Evolutionary conservation across 2,797 vertebrate species (phyloP), one percentile per base, ranked within the genome.

Genomic region (Picus viridis): DNA sequence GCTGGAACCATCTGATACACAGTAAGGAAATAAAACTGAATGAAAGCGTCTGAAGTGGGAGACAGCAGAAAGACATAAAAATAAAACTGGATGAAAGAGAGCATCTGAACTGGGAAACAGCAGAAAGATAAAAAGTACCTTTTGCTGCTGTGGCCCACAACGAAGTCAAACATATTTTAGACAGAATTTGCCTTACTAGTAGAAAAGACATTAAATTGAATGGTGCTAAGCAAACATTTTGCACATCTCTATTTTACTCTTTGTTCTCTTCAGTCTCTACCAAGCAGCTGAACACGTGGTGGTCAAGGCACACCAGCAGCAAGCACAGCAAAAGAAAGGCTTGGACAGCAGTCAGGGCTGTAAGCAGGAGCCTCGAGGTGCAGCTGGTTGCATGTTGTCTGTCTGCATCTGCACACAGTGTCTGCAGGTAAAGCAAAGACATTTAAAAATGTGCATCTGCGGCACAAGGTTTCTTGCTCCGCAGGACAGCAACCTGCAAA

Each of bases 181-280:
- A 62, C 64, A 74, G 57, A 94, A 93, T 82, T 68, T 61, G 41
- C 41, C 41, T 43, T 43, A 43, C 41, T 43, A 82, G 34, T 41
- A 76, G 74, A 86, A 83, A 88, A 76, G 51, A 51, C 17, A n/a
- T 20, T 53, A 49, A 65, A 88, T 76, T 57, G 81, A 82, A 67
- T 51, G 26, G 30, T n/a, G 34, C 27, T 61, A 70, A 36, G 15
- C 49, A 84, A 84, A 65, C 70, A 22, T 68, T 81, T 72, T 74
- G 27, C 49, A 90, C 51, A 23, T 64, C 45, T 61, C 64, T 88
- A 16, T 64, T 86, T 79, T 61, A 63, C 71, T 23, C 27, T 78
- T 69, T 2, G 0, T 12, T 81, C 13, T 84, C 29, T 49, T 68
- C 23, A 22, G 1, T 30, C 34, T 78, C n/a, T 70, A 7, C 9